Conservation (phyloP, 2,113 vertebrate genomes). For the Macroglossus sobrinus region DNA sequence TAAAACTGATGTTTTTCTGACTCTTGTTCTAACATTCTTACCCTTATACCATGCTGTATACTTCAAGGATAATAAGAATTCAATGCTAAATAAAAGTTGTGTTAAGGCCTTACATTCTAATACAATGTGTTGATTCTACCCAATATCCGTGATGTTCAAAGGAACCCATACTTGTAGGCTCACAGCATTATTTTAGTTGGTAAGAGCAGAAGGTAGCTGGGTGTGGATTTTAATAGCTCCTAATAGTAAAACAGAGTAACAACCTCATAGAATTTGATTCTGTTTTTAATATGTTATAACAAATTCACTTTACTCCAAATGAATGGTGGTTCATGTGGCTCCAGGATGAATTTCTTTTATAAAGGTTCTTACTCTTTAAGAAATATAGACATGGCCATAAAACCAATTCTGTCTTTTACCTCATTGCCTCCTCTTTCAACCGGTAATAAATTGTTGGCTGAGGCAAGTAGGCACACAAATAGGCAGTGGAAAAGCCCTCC, state of each 20-base stretch:
- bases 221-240: slow-evolving; percentile 26
- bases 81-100: background rate
- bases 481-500: slow-evolving; percentile 73
- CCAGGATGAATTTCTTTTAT: slow-evolving; percentile 75
- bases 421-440: slow-evolving; percentile 74
- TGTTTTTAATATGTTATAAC: slow-evolving; percentile 74
- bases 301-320: slow-evolving; percentile 59
- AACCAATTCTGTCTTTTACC: slow-evolving; percentile 78
- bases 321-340: slow-evolving; percentile 62
- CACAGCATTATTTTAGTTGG: background rate
- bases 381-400: slow-evolving; percentile 66
- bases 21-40: background rate
- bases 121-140: background rate
- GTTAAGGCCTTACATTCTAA: background rate
- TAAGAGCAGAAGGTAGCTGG: slow-evolving; percentile 38
- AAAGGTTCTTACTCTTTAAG: slow-evolving; percentile 74
- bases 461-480: slow-evolving; percentile 71
- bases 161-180: background rate
- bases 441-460: slow-evolving; percentile 79
- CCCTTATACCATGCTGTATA: background rate
- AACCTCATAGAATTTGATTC: slow-evolving; percentile 58
- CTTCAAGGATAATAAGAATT: background rate
- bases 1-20: background rate
- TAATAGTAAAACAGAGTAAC: slow-evolving; percentile 55
- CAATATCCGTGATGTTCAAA: background rate